Evolutionary conservation across 1,140 invertebrate species (phyloP), one percentile per base, ranked within the genome.

Genomic region (Temnothorax curvispinosus): DNA sequence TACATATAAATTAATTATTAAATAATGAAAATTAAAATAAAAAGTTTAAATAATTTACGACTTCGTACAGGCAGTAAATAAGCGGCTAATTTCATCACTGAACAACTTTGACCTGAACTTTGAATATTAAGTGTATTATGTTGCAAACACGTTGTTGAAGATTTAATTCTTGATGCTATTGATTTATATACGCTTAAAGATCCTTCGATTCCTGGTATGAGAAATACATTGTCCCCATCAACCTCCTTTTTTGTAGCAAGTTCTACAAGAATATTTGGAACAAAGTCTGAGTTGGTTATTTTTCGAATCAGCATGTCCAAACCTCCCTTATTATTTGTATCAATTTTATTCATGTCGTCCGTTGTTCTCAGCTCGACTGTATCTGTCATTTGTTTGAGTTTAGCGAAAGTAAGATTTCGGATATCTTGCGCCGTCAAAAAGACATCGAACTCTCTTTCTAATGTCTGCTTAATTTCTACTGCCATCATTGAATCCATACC

Each of bases 401-500:
- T 96, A 3, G 93, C 91, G 32, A 96, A 95, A 13, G 95, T 94
- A 94, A 97, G 91, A 47, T 94, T 93, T 74, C 97, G 94, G 78
- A 98, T 97, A 90, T 98, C 97, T 88, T 97, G 96, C 77, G 97
- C 96, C 0, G 97, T 96, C 7, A 98, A 93, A 74, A 96, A 96
- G 18, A 98, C 93, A 89, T 97, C 97, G 93, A 96, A 97, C 88
- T 97, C 97, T 75, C 97, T 93, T 93, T 98, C 97, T 2, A 98
- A 93, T 0, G 96, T 96, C 91, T 98, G 97, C 92, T 98, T 97
- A 47, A 98, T 97, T 94, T 98, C 97, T 0, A 98, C 97, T 41
- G 97, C 97, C 97, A 98, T 98, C 94, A 98, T 96, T 0, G 97
- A 98, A 92, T 98, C 98, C 95, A 98, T 96, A 32, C 98, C 98